These are phyloP conservation scores for Dastarcus helophoroides DNA, from an alignment of 2,888 invertebrate genomes.

Conservation along the genomic window DNA sequence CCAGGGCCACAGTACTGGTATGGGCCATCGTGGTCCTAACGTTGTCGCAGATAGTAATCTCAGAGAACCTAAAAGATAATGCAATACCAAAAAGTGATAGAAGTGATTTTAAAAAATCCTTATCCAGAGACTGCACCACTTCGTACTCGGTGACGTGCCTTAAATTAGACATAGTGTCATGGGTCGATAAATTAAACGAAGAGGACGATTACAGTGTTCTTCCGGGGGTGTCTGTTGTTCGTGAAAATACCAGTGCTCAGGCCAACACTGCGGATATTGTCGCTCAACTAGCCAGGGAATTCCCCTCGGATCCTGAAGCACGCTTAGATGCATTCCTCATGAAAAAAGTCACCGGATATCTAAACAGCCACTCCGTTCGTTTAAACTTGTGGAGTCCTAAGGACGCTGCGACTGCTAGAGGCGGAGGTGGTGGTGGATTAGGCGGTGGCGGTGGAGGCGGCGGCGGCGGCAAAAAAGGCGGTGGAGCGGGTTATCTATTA, in stretches of 20 bases:
- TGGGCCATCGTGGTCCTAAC: background rate
- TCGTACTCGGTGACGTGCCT: conserved; percentile 57
- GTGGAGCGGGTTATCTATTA: conserved; percentile 30
- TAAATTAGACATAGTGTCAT: conserved; percentile 59
- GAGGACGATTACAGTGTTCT: conserved; percentile 51
- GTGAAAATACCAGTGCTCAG: conserved; percentile 37
- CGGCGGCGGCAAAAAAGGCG: conserved; percentile 39
- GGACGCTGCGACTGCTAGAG: conserved; percentile 42
- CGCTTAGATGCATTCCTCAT: conserved; percentile 58
- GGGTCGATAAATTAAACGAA: conserved; percentile 57
- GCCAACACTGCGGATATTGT: conserved; percentile 51
- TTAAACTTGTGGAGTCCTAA: conserved; percentile 41
- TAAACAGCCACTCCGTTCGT: conserved; percentile 58
- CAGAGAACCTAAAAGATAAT: background rate
- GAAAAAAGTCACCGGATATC: conserved; percentile 52
- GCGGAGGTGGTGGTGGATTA: conserved; percentile 28
- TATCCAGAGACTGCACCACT: conserved; percentile 39
- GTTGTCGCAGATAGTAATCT: background rate
- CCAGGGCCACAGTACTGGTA: background rate
- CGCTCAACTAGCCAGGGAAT: conserved; percentile 56
- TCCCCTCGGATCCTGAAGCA: conserved; percentile 61
- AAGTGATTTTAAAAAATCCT: conserved; percentile 22
- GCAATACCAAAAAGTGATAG: conserved; percentile 10
- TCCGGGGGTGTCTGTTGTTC: conserved; percentile 58
- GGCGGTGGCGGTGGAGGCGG: conserved; percentile 32